Conservation (phyloP, 2,888 invertebrate species). For the Anodontia alba region DNA sequence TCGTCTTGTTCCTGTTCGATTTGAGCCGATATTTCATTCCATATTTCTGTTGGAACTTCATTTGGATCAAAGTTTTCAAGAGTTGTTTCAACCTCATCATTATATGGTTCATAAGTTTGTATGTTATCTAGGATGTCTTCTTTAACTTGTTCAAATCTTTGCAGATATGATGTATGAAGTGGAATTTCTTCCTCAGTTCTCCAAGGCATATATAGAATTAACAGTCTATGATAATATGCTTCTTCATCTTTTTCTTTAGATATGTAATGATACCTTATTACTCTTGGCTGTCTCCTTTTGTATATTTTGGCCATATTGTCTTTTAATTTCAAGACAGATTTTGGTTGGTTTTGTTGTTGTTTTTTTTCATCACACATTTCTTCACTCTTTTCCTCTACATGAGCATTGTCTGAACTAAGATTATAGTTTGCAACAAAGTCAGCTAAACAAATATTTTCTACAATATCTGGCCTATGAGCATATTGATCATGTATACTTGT, state of each 20-base stretch:
- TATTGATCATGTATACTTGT: constrained; percentile 53
- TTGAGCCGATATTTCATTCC: constrained; percentile 39
- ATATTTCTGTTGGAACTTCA: constrained; percentile 28
- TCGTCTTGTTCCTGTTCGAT: constrained; percentile 23
- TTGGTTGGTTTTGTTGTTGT: neutral
- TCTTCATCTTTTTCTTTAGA: constrained; percentile 34
- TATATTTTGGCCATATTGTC: constrained; percentile 31
- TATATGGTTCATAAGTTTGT: constrained; percentile 31
- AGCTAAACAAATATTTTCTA: constrained; percentile 47
- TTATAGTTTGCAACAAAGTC: constrained; percentile 48
- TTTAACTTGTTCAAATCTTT: constrained; percentile 1
- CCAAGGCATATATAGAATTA: constrained; percentile 46
- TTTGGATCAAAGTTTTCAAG: constrained; percentile 25
- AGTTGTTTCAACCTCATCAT: constrained; percentile 21
- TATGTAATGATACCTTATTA: constrained; percentile 39
- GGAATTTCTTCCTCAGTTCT: constrained; percentile 27
- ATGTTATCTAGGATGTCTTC: neutral
- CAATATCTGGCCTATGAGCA: constrained; percentile 31
- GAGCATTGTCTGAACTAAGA: constrained; percentile 1
- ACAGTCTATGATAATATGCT: constrained; percentile 31
- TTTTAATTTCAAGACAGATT: constrained; percentile 12
- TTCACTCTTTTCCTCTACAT: constrained; percentile 18
- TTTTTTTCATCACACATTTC: neutral
- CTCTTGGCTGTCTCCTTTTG: constrained; percentile 20
- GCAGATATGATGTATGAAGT: neutral